Evolutionary conservation across 2,888 invertebrate species (phyloP).

Genomic region (Campopleginae sp.): DNA sequence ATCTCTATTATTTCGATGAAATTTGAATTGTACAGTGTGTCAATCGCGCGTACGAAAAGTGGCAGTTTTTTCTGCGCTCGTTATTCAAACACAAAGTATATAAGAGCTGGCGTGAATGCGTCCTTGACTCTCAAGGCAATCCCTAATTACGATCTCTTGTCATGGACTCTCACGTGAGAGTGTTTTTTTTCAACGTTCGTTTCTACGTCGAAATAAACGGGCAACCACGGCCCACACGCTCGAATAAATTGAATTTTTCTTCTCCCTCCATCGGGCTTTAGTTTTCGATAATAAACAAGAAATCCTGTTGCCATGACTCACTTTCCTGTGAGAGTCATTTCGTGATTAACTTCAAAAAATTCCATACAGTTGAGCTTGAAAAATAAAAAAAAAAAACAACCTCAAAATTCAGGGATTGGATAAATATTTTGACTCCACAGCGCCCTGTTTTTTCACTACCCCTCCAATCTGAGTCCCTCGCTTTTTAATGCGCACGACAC

Average conservation of each 20-base stretch:
- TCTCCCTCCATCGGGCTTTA: neutral
- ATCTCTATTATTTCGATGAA: slow-evolving; percentile 18
- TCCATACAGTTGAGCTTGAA: neutral
- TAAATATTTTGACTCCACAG: slow-evolving; percentile 28
- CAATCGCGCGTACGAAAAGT: neutral
- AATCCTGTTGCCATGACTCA: slow-evolving; percentile 60
- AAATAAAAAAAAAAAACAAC: neutral
- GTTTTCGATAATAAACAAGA: slow-evolving; percentile 16
- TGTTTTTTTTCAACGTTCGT: slow-evolving; percentile 8
- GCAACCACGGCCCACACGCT: slow-evolving; percentile 48
- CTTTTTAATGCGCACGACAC: slow-evolving; percentile 40
- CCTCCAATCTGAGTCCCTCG: neutral
- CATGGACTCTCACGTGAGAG: slow-evolving; percentile 39
- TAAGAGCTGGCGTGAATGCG: slow-evolving; percentile 31
- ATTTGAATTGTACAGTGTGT: slow-evolving; percentile 20
- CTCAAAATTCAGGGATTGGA: slow-evolving; percentile 3
- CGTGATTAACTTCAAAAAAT: slow-evolving; percentile 20
- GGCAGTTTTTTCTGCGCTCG: neutral
- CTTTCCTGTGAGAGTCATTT: slow-evolving; percentile 22
- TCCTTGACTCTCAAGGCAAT: slow-evolving; percentile 47
- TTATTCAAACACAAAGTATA: slow-evolving; percentile 18
- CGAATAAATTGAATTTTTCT: slow-evolving; percentile 15
- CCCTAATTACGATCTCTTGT: slow-evolving; percentile 68
- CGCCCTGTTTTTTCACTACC: slow-evolving; percentile 22
- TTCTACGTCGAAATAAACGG: slow-evolving; percentile 35